Conservation (phyloP, 2,888 invertebrate species). For the Noctua janthina region DNA sequence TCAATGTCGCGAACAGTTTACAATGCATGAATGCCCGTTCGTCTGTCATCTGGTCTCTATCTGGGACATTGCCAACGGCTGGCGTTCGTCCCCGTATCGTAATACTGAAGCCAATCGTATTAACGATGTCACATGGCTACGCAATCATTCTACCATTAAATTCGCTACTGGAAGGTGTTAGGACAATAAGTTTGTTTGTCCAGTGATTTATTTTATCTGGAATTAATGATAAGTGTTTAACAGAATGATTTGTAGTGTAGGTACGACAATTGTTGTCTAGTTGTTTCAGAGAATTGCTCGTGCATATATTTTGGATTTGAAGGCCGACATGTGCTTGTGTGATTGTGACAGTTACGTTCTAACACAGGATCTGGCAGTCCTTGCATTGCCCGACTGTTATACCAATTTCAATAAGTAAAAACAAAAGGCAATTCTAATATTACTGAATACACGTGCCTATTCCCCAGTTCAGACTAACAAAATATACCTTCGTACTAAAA, state of each 20-base stretch:
- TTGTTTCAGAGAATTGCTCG: not conserved
- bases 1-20: slow-evolving; percentile 73
- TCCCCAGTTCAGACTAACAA: not conserved
- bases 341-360: not conserved
- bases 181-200: slow-evolving; percentile 15
- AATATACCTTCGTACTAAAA: not conserved
- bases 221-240: slow-evolving; percentile 13
- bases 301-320: not conserved
- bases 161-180: slow-evolving; percentile 52
- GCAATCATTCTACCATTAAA: slow-evolving; percentile 47
- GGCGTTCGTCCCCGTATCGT: slow-evolving; percentile 67
- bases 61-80: slow-evolving; percentile 79
- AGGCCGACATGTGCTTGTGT: not conserved
- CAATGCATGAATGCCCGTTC: slow-evolving; percentile 73
- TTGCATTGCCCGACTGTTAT: not conserved
- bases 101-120: slow-evolving; percentile 74
- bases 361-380: not conserved
- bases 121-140: slow-evolving; percentile 71
- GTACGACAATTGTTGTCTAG: slow-evolving; percentile 17
- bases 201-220: slow-evolving; percentile 34
- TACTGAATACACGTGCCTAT: not conserved
- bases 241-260: slow-evolving; percentile 18
- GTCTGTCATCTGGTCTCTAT: slow-evolving; percentile 77
- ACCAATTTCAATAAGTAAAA: not conserved
- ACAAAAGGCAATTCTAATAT: not conserved